Base-by-base conservation (phyloP, 2,888 invertebrate genomes). In the Acleris literana region DNA sequence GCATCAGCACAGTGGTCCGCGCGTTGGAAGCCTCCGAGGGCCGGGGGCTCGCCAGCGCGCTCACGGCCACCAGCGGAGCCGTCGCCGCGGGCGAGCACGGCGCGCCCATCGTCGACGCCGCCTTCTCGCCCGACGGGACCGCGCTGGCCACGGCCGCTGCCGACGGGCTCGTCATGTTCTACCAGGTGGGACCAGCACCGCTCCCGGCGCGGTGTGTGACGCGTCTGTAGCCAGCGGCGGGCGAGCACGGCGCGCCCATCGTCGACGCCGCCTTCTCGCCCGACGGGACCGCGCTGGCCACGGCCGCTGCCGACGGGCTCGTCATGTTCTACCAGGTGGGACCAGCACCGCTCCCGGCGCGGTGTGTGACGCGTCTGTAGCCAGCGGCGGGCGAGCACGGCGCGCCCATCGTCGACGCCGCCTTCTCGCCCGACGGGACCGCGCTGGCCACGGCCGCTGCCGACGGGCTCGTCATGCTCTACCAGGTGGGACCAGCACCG, bases 101-200 rank as follows among this genome's bases (percentile, higher is more conserved):
- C 54, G 89, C 81, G 64, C 73, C 81, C 48, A 80, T 98, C 58
- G 95, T 97, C 17, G 97, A 97, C 90, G 97, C 97, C 13, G 95
- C 97, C 44, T 96, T 99, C 86, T 97, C 98, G 53, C 98, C 98
- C 0, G 99, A 99, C 92, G 99, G 98, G 39, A 97, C 97, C 18
- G 98, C 98, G 11, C 94, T 99, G 65, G 98, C 98, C 53, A 97
- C 98, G 48, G 98, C 97, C 39, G 96, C 97, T 78, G 92, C 94
- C 0, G 98, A 98, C 87, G 99, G 99, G 59, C 94, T 95, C 78
- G 97, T 99, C 57, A 97, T 97, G 86, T 99, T 99, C 92, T 98
- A 97, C 87, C 97, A 98, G 93, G 95, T 95, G 74, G 63, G 63
- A 1, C 16, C 94, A 17, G 2, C 20, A 1, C 17, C 7, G 25